Evolutionary conservation across 2,797 vertebrate species (phyloP).

Genomic region (Hypotaenidia okinawae): DNA sequence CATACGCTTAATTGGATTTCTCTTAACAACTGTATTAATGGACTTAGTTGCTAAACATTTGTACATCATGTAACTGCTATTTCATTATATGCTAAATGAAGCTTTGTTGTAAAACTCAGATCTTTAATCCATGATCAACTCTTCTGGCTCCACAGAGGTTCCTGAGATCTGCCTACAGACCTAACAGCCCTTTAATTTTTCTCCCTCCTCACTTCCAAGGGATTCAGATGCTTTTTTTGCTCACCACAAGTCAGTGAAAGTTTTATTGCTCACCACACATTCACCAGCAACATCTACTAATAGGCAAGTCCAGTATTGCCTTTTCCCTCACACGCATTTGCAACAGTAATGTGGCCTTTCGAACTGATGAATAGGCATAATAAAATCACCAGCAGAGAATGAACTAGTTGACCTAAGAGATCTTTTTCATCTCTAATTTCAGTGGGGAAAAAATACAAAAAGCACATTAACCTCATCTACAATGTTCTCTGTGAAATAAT

Average conservation of each 20-base stretch:
- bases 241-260: neutral
- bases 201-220: neutral
- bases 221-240: neutral
- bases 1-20: constrained; percentile 24
- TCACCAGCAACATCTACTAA: neutral
- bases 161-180: neutral
- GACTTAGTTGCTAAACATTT: constrained; percentile 18
- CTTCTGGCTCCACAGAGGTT: constrained; percentile 23
- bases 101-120: constrained; percentile 57
- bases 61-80: neutral
- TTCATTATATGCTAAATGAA: constrained; percentile 48
- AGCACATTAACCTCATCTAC: constrained; percentile 10
- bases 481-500: constrained; percentile 28
- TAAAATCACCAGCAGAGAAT: neutral
- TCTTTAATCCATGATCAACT: constrained; percentile 62
- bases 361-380: neutral
- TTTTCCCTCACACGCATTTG: neutral
- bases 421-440: constrained; percentile 20
- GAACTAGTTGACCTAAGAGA: constrained; percentile 1
- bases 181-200: neutral
- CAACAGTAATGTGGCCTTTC: neutral
- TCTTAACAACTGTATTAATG: constrained; percentile 9
- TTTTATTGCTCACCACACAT: neutral
- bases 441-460: neutral
- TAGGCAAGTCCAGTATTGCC: neutral